Conservation (phyloP, 2,113 vertebrate genomes). For the Tenebrosternarchus preto region DNA sequence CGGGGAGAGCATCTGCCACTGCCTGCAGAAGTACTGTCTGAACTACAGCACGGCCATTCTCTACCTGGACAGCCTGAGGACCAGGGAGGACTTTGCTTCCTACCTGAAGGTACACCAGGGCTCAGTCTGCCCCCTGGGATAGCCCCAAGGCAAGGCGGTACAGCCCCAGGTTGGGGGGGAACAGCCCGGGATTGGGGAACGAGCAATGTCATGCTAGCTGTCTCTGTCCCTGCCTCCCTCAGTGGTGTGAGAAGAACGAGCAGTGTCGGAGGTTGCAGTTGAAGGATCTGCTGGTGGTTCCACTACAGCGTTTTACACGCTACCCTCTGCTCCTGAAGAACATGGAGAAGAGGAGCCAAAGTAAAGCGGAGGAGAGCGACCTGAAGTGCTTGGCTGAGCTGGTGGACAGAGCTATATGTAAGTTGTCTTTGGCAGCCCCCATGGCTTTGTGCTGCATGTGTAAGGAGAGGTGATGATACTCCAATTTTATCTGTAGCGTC, state of each 20-base stretch:
- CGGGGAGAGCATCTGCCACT: constrained; percentile 82
- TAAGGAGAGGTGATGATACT: not conserved
- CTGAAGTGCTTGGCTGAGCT: constrained; percentile 79
- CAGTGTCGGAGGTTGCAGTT: constrained; percentile 81
- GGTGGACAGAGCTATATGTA: constrained; percentile 86
- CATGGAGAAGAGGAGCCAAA: constrained; percentile 79
- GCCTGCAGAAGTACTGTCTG: constrained; percentile 89
- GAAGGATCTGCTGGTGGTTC: constrained; percentile 83
- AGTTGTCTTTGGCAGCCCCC: constrained; percentile 56
- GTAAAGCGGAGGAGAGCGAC: constrained; percentile 67
- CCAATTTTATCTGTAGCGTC: not conserved
- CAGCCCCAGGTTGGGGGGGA: no score
- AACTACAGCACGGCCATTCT: constrained; percentile 85
- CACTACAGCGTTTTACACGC: constrained; percentile 81
- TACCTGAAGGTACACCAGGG: constrained; percentile 83
- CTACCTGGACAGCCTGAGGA: constrained; percentile 86
- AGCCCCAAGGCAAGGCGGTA: no score
- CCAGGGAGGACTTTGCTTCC: constrained; percentile 84
- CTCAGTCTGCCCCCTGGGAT: not conserved
- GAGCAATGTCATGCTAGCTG: no score
- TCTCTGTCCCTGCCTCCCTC: constrained; percentile 38
- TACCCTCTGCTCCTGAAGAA: constrained; percentile 86
- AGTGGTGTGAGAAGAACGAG: constrained; percentile 87
- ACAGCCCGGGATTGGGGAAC: no score
- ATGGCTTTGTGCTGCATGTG: not conserved